These are phyloP conservation scores for Polypterus bichir DNA, from an alignment of 2,113 vertebrate species.

Conservation along the genomic window DNA sequence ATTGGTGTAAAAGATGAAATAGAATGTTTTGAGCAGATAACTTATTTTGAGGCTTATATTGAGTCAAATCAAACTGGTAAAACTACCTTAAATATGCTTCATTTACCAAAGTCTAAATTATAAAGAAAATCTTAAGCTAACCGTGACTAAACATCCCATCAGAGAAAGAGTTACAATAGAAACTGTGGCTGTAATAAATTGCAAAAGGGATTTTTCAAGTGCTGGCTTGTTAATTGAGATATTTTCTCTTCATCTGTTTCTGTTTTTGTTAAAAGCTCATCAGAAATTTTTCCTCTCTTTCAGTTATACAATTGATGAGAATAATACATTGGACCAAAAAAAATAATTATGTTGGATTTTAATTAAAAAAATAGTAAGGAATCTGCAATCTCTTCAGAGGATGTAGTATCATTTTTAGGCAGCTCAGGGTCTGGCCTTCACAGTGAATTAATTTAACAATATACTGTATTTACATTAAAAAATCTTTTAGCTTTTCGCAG, in stretches of 20 bases:
- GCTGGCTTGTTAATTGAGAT: conserved; percentile 23
- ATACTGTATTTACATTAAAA: conserved; percentile 19
- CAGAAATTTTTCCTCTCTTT: conserved; percentile 18
- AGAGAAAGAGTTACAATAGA: no score
- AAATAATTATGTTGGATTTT: conserved; percentile 26
- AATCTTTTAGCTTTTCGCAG: conserved; percentile 16
- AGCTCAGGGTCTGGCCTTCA: conserved; percentile 30
- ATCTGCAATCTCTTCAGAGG: conserved; percentile 22
- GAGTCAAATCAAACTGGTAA: no score
- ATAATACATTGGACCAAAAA: conserved; percentile 33
- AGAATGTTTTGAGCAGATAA: no score
- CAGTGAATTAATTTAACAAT: conserved; percentile 18
- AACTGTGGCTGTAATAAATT: no score
- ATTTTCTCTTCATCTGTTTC: conserved; percentile 24
- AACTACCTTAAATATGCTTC: no score
- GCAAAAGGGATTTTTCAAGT: neutral
- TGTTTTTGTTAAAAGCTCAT: conserved; percentile 25
- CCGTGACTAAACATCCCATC: no score
- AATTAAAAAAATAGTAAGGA: conserved; percentile 32
- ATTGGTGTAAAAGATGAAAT: no score
- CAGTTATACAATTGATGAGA: conserved; percentile 24
- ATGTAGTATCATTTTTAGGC: conserved; percentile 20
- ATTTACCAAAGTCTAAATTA: no score
- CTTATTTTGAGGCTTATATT: no score
- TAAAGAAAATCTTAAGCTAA: no score